Evolutionary conservation across 2,797 vertebrate genomes (phyloP), one percentile per base, ranked within the genome.

Genomic region (Intellagama lesueurii): DNA sequence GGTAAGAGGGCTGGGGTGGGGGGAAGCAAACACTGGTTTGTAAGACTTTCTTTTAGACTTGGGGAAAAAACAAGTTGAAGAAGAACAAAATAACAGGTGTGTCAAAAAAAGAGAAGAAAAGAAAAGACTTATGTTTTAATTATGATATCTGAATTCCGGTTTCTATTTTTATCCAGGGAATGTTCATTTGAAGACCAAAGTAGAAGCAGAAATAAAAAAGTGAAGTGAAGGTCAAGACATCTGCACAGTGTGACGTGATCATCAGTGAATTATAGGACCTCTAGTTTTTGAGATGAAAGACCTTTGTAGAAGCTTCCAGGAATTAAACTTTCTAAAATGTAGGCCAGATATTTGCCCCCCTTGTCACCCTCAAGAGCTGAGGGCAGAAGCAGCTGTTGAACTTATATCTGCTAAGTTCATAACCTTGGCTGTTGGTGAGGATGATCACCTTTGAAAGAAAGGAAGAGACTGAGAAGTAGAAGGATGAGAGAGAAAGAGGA

Each of bases 271-370:
- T 80, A 52, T 68, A 14, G 5, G 70, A 68, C 72, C n/a, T 68
- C 52, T 75, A 6, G 5, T 47, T 81, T 60, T 81, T 76, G 17
- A 76, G 44, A 76, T 86, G 70, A 86, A 90, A 86, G 30, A 28
- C 73, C 6, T 81, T 68, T 24, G 7, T 56, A 56, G 88, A 86
- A 76, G 52, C 32, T 52, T 86, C 70, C 26, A 76, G 56, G 69
- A 86, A 89, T 68, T 44, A 81, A 72, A 81, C 56, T 75, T 81
- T 86, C 24, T 66, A 40, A 85, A 86, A 86, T 76, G 77, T 86
- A 86, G 40, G 70, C 73, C 70, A 86, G 56, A 14, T 26, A 28
- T 9, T 26, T 89, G 66, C 66, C 72, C 22, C 72, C 79, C 28
- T 22, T 22, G 19, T 32, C 17, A n/a, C 12, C n/a, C 56, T 75